Conservation (phyloP, 2,797 vertebrate genomes). For the Lacerta bilineata region DNA sequence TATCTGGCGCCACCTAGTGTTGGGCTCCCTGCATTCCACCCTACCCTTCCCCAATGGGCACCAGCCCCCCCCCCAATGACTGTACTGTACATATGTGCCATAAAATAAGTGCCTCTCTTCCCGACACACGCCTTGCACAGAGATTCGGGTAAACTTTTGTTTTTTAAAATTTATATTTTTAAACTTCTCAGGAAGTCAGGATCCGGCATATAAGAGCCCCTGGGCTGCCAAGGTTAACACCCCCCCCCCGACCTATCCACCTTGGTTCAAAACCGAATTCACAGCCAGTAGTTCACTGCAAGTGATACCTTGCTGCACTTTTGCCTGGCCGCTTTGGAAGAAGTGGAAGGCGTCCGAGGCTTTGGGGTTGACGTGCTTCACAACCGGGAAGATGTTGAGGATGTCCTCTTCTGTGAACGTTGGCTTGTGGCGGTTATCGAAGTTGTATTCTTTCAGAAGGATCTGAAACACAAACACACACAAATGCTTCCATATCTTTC, state of each 20-base stretch:
- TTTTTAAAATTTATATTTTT: too few relatives aligned
- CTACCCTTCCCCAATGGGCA: too few relatives aligned
- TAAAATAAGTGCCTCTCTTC: neutral
- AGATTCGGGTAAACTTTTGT: too few relatives aligned
- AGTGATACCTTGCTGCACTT: constrained; percentile 95
- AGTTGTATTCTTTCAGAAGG: constrained; percentile 97
- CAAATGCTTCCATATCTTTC: neutral
- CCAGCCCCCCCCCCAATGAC: too few relatives aligned
- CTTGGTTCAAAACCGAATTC: neutral
- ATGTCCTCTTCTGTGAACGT: constrained; percentile 98
- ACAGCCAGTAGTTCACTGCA: neutral
- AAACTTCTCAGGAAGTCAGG: neutral
- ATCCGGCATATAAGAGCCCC: neutral
- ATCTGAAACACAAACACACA: constrained; percentile 80
- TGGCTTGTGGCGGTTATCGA: constrained; percentile 96
- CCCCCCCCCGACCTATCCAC: neutral
- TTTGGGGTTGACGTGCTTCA: constrained; percentile 98
- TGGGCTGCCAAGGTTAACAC: too few relatives aligned
- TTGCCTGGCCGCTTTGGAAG: constrained; percentile 99
- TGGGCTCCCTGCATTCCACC: too few relatives aligned
- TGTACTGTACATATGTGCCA: neutral
- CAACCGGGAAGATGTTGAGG: constrained; percentile 97
- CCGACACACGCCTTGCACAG: too few relatives aligned
- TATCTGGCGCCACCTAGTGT: too few relatives aligned
- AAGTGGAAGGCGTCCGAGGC: constrained; percentile 99